Evolutionary conservation across 2,113 vertebrate species (phyloP), one percentile per base, ranked within the genome.

Genomic region (Ascaphus truei): DNA sequence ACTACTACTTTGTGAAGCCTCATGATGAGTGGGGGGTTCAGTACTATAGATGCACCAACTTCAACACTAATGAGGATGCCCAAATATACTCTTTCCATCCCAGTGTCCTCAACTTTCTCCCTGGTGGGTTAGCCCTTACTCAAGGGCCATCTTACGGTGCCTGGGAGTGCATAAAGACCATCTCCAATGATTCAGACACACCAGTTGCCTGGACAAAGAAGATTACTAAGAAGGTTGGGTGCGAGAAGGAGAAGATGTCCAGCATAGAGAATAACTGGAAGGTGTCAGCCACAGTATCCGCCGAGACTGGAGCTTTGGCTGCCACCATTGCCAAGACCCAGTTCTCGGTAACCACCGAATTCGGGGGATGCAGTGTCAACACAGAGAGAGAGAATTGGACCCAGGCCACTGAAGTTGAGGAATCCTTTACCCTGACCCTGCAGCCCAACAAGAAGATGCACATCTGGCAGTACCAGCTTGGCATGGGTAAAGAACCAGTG

Each of bases 301-400:
- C 16, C 7, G 33, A 55, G n/a, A 22, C 47, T 7, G 63, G 72
- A 1, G 34, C 22, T 7, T n/a, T 73, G 18, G 15, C 33, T 1
- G 20, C 23, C 15, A 5, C 31, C 1, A 34, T 68, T 7, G 34
- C 43, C 7, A 60, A 67, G 55, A 23, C 15, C 4, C 72, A 73
- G 36, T 62, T 73, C 20, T 61, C 72, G 1, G 5, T 73, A 4
- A 29, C 18, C 0, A 3, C 29, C 8, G 33, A 67, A 37, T 68
- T 61, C 26, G 72, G 72, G 2, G 72, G 72, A 37, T 34, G 1
- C 2, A 10, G 13, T 26, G 33, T 57, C 30, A 57, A 39, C 23
- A 73, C 72, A 2, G 58, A 73, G 7, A 7, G 27, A 12, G 58
- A 73, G 22, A 63, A n/a, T 10, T 73, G 72, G 72, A 48, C 3